phyloP scores from a whole-genome alignment of 1,140 invertebrate genomes.

The Sitodiplosis mosellana region DNA sequence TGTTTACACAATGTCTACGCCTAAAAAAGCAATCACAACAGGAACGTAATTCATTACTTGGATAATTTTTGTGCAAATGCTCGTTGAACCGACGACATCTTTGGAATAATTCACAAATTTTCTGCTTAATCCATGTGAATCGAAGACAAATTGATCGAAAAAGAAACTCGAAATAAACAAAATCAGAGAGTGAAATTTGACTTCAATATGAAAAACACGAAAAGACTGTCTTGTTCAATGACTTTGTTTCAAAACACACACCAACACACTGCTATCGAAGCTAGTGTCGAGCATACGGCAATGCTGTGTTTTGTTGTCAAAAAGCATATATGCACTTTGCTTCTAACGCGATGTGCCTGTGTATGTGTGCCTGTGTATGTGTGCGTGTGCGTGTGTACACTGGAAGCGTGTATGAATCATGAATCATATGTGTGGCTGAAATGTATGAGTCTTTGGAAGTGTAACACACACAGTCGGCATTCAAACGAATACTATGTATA shows the following conservation, averaged over 20 bases:
- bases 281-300: not conserved
- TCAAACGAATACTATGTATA: no score
- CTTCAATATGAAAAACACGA: not conserved
- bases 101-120: not conserved
- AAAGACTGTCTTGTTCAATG: not conserved
- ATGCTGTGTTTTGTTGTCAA: not conserved
- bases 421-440: no score
- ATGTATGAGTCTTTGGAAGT: no score
- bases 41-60: no score
- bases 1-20: not conserved
- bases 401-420: not conserved
- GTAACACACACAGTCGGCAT: no score
- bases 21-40: not conserved
- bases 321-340: not conserved
- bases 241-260: not conserved
- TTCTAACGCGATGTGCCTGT: not conserved
- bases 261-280: not conserved
- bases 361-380: not conserved
- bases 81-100: conserved; percentile 43
- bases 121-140: not conserved
- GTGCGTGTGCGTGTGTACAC: not conserved
- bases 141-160: not conserved
- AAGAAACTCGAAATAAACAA: no score
- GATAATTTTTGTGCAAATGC: conserved; percentile 65
- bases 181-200: no score